Evolutionary conservation across 2,888 invertebrate genomes (phyloP).

Genomic region (Cosmia trapezina): DNA sequence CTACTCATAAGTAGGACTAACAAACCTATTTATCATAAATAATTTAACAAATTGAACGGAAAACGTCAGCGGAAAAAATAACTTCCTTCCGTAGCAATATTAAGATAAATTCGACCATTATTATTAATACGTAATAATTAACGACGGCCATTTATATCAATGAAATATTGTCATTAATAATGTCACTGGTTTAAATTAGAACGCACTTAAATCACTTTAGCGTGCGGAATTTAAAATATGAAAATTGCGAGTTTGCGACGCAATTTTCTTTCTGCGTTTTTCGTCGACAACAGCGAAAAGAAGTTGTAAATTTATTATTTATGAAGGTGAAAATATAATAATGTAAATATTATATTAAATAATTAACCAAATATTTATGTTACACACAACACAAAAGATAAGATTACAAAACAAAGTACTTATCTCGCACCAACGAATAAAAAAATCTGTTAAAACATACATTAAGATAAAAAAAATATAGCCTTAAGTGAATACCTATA

Average conservation of each 20-base stretch:
- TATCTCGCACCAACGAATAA: not conserved
- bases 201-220: conserved; percentile 18
- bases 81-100: not conserved
- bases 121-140: conserved; percentile 26
- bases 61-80: not conserved
- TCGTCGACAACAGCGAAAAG: not conserved
- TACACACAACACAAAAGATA: not conserved
- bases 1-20: not conserved
- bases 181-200: conserved; percentile 13
- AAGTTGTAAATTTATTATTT: no score
- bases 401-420: not conserved
- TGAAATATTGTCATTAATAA: conserved; percentile 34
- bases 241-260: conserved; percentile 4
- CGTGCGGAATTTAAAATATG: conserved; percentile 24
- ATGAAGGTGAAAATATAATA: no score
- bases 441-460: not conserved
- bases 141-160: conserved; percentile 34
- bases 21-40: not conserved
- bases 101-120: conserved; percentile 19
- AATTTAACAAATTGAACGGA: not conserved
- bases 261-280: not conserved
- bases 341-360: no score
- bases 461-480: not conserved
- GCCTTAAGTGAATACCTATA: not conserved
- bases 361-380: not conserved